Evolutionary conservation across 2,888 invertebrate species (phyloP), one percentile per base, ranked within the genome.

Genomic region (Eilema depressum): DNA sequence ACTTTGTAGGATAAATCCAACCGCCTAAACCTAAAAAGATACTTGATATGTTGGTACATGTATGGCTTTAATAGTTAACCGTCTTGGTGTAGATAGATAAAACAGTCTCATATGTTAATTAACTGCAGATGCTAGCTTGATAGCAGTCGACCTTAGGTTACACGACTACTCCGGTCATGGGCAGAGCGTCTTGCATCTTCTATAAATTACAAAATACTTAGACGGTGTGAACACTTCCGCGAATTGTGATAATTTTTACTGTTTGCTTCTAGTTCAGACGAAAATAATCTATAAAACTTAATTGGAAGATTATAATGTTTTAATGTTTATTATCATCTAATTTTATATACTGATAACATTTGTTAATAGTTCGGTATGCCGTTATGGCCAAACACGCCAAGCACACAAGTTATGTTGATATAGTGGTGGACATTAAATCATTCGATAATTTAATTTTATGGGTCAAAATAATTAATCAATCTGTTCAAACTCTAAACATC

Each of bases 61-160:
- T 57, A 25, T 57, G 3, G n/a, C 28, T 30, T 2, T 56, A 65
- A 28, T 25, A 28, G 28, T 63, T 41, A 37, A 63, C 17, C 14
- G 63, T 66, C 61, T 71, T 74, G 73, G 69, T 78, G 47, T 69
- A 67, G 71, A 73, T 62, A 66, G 66, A 63, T n/a, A 63, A 71
- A 60, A 80, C 75, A 70, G 76, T 79, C 65, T 69, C 74, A 77
- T 81, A 78, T 73, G 41, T 79, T 75, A 79, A 76, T 78, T 63
- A 70, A 76, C 71, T 78, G 75, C 71, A 77, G 75, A 82, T 81
- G 78, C 70, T 77, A 70, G 67, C 70, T 71, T 75, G 77, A 82
- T 86, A 85, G 77, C 80, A 74, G 77, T 59, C 77, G 86, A 84
- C 85, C 84, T 83, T 80, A 85, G 85, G 86, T 88, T 85, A 88